These are phyloP conservation scores for Drosophila saltans DNA, from an alignment of 1,140 invertebrate genomes.

Conservation along the genomic window DNA sequence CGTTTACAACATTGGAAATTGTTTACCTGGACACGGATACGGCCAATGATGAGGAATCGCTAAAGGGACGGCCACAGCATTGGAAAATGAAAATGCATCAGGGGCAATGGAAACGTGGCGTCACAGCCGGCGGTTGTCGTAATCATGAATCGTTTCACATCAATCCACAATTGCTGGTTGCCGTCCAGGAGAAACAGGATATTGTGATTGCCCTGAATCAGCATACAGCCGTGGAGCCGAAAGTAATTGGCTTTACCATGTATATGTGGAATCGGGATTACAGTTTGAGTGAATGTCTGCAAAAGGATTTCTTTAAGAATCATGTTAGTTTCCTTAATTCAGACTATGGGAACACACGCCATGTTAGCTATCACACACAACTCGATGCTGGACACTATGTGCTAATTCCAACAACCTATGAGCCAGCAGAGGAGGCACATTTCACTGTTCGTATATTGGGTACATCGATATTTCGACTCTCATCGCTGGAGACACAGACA, in stretches of 20 bases:
- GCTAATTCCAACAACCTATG: conserved; percentile 95
- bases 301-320: conserved; percentile 93
- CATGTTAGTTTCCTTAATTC: conserved; percentile 95
- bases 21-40: conserved; percentile 95
- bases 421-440: conserved; percentile 93
- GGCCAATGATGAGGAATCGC: conserved; percentile 91
- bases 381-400: conserved; percentile 93
- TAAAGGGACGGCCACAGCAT: conserved; percentile 89
- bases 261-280: conserved; percentile 87
- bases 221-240: conserved; percentile 95
- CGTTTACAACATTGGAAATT: conserved; percentile 93
- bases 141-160: conserved; percentile 97
- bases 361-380: conserved; percentile 92
- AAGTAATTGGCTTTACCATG: conserved; percentile 96
- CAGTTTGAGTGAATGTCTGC: conserved; percentile 84
- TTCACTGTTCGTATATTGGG: conserved; percentile 80
- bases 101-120: conserved; percentile 94
- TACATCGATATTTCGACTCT: conserved; percentile 64
- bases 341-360: conserved; percentile 95
- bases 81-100: conserved; percentile 95
- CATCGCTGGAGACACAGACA: conserved; percentile 88
- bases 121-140: conserved; percentile 94
- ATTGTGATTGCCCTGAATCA: conserved; percentile 94
- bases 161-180: conserved; percentile 94
- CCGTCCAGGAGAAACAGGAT: conserved; percentile 92